Evolutionary conservation across 1,140 invertebrate genomes (phyloP), one percentile per base, ranked within the genome.

Genomic region (Procambarus virginalis): DNA sequence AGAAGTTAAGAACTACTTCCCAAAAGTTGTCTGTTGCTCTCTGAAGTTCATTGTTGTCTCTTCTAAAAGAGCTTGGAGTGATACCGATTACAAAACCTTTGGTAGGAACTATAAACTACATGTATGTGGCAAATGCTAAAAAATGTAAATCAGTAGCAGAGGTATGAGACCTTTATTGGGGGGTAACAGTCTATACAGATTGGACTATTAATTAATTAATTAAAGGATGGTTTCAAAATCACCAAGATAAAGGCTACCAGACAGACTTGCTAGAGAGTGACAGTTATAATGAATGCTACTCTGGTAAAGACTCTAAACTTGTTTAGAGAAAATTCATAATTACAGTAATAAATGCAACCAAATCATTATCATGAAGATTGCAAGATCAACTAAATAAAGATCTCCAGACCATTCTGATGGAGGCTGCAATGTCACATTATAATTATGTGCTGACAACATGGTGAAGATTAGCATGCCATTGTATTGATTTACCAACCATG

Each of bases 21-120:
- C 64, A 68, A 68, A 68, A 68, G 64, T 68, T 68, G 64, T 68
- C 64, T 68, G 64, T 68, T 68, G 64, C 64, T 68, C 64, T 4
- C 64, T 68, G 20, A 68, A 68, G 64, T 68, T 68, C 5, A 20
- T 68, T 68, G 64, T 68, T 68, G 64, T 68, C 64, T 20, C 64
- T 10, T 68, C 64, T 68, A 17, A 10, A 68, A 68, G 17, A 68
- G 17, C 12, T 68, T 20, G 12, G 17, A 17, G 20, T 20, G 17
- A 68, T 20, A 68, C 12, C 4, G 9, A 20, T 20, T 68, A 68
- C 12, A 68, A 68, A 20, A 20, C 64, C 64, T 68, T 68, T 68
- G 64, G 3, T 17, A 68, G 20, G 20, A 34, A 34, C 64, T 68
- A 17, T 68, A 34, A n/a, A 34, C 34, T 34, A 34, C 34, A 34